These are phyloP conservation scores for Leiothrix lutea DNA, from an alignment of 2,113 vertebrate species.

Conservation along the genomic window DNA sequence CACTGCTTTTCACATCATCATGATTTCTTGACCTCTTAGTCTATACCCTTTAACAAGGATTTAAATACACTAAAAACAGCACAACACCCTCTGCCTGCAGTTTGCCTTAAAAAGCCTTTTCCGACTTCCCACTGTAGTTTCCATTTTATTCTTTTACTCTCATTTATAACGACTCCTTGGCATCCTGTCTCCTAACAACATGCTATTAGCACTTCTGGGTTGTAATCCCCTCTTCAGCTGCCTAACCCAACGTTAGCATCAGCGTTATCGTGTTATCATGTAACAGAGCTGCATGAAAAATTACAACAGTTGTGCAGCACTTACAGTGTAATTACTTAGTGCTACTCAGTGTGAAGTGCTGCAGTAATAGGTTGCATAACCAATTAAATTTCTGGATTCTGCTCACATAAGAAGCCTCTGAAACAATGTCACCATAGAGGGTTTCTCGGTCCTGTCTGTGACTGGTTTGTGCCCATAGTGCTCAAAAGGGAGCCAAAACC, in stretches of 20 bases:
- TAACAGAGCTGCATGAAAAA: constrained; percentile 24
- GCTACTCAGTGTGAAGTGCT: constrained; percentile 23
- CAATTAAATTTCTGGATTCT: constrained; percentile 25
- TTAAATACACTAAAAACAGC: constrained; percentile 2
- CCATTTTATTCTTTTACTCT: neutral
- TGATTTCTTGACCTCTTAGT: neutral
- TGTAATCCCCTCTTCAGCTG: constrained; percentile 28
- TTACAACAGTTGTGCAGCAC: constrained; percentile 41
- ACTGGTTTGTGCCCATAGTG: neutral
- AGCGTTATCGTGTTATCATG: constrained; percentile 33
- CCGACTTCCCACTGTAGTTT: neutral
- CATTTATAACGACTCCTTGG: constrained; percentile 1
- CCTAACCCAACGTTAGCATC: constrained; percentile 14
- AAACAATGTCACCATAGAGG: neutral
- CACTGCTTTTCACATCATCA: constrained; percentile 34
- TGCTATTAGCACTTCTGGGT: constrained; percentile 2
- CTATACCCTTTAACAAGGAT: constrained; percentile 12
- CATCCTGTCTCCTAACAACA: constrained; percentile 13
- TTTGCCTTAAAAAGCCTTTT: neutral
- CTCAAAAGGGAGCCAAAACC: neutral
- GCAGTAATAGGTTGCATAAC: constrained; percentile 2
- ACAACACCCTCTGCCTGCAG: neutral
- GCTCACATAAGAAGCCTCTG: neutral
- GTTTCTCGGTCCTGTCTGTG: neutral
- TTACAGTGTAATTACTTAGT: constrained; percentile 32